These are phyloP conservation scores for Apotomis turbidana DNA, from an alignment of 2,888 invertebrate genomes.

Conservation along the genomic window DNA sequence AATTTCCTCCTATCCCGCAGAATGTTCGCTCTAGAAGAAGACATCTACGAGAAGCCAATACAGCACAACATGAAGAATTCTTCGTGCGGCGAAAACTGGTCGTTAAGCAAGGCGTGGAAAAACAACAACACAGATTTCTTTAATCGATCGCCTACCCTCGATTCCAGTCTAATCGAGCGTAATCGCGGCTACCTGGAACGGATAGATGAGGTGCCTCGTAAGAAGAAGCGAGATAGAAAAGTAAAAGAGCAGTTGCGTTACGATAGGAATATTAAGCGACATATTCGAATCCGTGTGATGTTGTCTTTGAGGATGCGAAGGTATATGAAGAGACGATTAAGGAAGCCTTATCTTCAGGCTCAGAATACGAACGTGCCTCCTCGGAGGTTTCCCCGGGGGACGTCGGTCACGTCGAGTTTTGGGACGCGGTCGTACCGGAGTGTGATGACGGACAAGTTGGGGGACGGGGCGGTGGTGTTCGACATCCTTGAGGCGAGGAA, in stretches of 20 bases:
- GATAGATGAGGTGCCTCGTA: constrained; percentile 73
- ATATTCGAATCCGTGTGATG: constrained; percentile 87
- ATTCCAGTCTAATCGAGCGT: constrained; percentile 59
- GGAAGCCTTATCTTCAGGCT: constrained; percentile 57
- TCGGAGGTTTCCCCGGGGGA: constrained; percentile 67
- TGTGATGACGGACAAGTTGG: constrained; percentile 72
- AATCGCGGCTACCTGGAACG: constrained; percentile 62
- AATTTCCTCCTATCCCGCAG: constrained; percentile 71
- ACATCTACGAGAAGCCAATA: constrained; percentile 76
- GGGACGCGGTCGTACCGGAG: constrained; percentile 75
- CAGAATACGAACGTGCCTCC: constrained; percentile 68
- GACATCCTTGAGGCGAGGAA: constrained; percentile 80
- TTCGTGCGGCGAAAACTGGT: constrained; percentile 79
- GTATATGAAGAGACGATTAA: constrained; percentile 73
- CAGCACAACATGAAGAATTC: constrained; percentile 64
- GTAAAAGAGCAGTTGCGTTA: constrained; percentile 79
- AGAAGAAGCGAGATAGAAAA: constrained; percentile 64
- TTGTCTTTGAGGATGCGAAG: constrained; percentile 86
- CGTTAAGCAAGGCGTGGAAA: constrained; percentile 78
- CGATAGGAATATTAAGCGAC: constrained; percentile 85
- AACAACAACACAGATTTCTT: constrained; percentile 71
- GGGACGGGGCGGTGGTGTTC: constrained; percentile 74
- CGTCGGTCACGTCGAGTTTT: constrained; percentile 69
- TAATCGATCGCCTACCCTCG: constrained; percentile 62
- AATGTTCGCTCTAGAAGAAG: constrained; percentile 74